Percentiles rank a stretch among this genome's conserved stretches.
phyloP scores from a whole-genome alignment of 1,140 invertebrate species.

The Pentalonia nigronervosa region DNA sequence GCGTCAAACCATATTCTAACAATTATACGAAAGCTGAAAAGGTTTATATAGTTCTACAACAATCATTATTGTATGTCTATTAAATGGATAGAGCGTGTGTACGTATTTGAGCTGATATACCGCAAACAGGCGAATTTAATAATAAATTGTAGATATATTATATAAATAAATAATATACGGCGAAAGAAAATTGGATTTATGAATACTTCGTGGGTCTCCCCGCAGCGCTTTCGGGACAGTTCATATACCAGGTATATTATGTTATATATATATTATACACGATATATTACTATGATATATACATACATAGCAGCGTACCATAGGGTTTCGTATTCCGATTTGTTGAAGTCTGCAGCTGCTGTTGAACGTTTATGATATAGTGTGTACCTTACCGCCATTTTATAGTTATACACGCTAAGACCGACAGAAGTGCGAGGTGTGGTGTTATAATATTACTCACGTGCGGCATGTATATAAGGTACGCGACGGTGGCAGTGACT shows the following conservation, averaged over 20 bases:
- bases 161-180: constrained; percentile 3
- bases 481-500: neutral
- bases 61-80: constrained; percentile 9
- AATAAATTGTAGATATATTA: neutral
- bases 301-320: neutral
- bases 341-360: neutral
- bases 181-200: neutral
- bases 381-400: neutral
- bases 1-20: neutral
- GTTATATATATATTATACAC: neutral
- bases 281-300: neutral
- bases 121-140: neutral
- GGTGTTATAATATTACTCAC: constrained; percentile 2
- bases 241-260: too few relatives aligned
- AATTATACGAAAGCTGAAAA: neutral
- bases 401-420: neutral
- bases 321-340: neutral
- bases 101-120: neutral
- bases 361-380: neutral
- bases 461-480: neutral
- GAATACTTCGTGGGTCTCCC: neutral
- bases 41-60: neutral
- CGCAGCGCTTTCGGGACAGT: neutral
- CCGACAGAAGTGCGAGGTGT: neutral
- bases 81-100: neutral